These are phyloP conservation scores for Callyntrura sp. DNA, from an alignment of 2,888 invertebrate genomes.

Conservation along the genomic window DNA sequence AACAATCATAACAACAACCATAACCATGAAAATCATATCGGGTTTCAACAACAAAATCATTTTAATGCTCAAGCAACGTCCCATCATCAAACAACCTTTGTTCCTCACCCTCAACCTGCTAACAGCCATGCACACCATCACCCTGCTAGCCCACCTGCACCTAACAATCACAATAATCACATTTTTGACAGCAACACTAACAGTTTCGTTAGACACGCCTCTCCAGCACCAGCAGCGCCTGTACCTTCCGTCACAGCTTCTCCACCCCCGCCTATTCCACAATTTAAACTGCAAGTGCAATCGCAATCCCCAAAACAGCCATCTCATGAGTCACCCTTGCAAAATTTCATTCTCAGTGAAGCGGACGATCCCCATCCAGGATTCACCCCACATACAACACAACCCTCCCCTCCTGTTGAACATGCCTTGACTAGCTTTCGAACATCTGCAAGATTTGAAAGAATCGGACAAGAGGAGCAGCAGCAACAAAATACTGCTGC, in stretches of 20 bases:
- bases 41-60: constrained; percentile 40
- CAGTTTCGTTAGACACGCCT: constrained; percentile 42
- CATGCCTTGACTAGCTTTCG: constrained; percentile 29
- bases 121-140: constrained; percentile 16
- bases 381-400: constrained; percentile 58
- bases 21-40: too few relatives aligned
- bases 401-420: neutral
- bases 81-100: constrained; percentile 60
- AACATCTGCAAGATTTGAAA: constrained; percentile 65
- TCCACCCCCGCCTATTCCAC: constrained; percentile 56
- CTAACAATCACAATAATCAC: neutral
- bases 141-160: neutral
- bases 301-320: neutral
- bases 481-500: constrained; percentile 37
- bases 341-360: constrained; percentile 68
- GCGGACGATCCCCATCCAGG: constrained; percentile 71
- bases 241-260: neutral
- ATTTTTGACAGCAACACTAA: constrained; percentile 44
- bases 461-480: constrained; percentile 53
- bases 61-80: constrained; percentile 64
- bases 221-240: neutral
- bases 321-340: constrained; percentile 13
- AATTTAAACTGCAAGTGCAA: constrained; percentile 55
- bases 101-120: constrained; percentile 43
- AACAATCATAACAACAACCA: neutral